These are phyloP conservation scores for Trichomalopsis sarcophagae DNA, from an alignment of 1,140 invertebrate genomes.

Conservation along the genomic window DNA sequence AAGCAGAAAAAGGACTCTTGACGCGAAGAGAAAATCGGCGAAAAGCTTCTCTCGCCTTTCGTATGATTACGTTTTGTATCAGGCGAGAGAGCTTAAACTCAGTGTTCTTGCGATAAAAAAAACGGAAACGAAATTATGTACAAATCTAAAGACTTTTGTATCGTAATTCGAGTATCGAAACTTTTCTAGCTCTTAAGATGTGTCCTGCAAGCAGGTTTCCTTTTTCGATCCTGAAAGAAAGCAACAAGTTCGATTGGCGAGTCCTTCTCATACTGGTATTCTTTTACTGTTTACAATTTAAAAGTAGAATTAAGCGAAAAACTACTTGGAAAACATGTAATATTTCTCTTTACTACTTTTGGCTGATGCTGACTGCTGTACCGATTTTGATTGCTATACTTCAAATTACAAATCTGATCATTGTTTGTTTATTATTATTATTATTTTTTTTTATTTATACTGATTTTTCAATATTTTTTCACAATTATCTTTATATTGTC, in stretches of 20 bases:
- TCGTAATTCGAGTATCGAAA: slow-evolving; percentile 56
- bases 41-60: slow-evolving; percentile 30
- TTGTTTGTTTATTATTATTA: not conserved
- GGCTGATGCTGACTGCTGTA: not conserved
- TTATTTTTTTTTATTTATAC: not conserved
- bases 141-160: slow-evolving; percentile 67
- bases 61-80: slow-evolving; percentile 31
- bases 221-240: slow-evolving; percentile 43
- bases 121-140: slow-evolving; percentile 62
- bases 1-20: slow-evolving; percentile 15
- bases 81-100: slow-evolving; percentile 35
- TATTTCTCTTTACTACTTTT: slow-evolving; percentile 36
- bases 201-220: slow-evolving; percentile 23
- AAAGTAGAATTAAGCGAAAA: slow-evolving; percentile 23
- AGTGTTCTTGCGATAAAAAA: slow-evolving; percentile 39
- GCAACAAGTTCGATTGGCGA: slow-evolving; percentile 35
- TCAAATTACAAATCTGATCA: not conserved
- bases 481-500: not conserved
- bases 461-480: not conserved
- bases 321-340: slow-evolving; percentile 43
- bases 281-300: not conserved
- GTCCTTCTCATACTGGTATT: slow-evolving; percentile 27
- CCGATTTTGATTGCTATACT: not conserved
- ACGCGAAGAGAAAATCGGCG: slow-evolving; percentile 2
- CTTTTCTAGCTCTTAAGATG: slow-evolving; percentile 41